Percentiles rank a stretch among this genome's conserved stretches.
These are phyloP conservation scores for Thinocorus orbignyianus DNA, from an alignment of 2,113 vertebrate genomes.

Conservation along the genomic window DNA sequence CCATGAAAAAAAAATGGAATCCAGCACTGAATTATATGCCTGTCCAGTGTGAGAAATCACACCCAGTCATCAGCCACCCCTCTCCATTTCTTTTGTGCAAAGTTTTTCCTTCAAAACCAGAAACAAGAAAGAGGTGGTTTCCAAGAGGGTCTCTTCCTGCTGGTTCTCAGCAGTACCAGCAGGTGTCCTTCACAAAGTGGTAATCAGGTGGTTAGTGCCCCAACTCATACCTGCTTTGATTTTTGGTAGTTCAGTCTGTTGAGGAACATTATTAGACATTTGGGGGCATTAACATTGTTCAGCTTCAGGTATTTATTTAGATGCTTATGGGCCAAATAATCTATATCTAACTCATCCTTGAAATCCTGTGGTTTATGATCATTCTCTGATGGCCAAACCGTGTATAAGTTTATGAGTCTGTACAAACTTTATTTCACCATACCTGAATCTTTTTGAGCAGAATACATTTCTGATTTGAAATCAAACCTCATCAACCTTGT, in stretches of 20 bases:
- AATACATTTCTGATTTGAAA: background rate
- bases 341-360: background rate
- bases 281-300: background rate
- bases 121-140: background rate
- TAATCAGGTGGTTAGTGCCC: background rate
- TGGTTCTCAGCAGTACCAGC: background rate
- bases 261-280: background rate
- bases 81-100: background rate
- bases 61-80: accelerated
- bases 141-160: background rate
- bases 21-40: background rate
- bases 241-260: background rate
- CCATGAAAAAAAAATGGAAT: background rate
- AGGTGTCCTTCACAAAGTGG: background rate
- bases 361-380: background rate
- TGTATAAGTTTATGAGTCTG: background rate
- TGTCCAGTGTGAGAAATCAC: background rate
- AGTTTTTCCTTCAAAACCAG: background rate
- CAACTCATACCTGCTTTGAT: background rate
- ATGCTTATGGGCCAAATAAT: background rate
- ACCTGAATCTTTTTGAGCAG: background rate
- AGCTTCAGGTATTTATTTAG: background rate
- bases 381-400: background rate
- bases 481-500: background rate
- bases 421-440: background rate